Percentiles rank a stretch among this genome's conserved stretches.
Evolutionary conservation across 2,888 invertebrate genomes (phyloP).

Genomic region (Nemurella pictetii): DNA sequence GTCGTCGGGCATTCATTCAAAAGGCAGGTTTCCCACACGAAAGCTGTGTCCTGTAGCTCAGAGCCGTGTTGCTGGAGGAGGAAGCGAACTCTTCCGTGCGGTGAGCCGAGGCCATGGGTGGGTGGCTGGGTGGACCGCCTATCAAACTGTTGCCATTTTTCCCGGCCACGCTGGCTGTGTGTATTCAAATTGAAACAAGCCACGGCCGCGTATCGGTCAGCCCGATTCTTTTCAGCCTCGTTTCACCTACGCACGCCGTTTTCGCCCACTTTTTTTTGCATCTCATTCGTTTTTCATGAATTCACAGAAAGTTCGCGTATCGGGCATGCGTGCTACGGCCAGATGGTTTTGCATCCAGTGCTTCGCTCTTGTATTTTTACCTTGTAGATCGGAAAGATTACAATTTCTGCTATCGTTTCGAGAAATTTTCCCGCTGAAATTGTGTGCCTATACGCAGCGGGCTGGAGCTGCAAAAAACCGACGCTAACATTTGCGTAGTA

Average conservation of each 20-base stretch:
- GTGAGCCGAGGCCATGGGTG: too few relatives aligned
- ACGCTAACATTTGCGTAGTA: too few relatives aligned
- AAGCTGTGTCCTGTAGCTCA: too few relatives aligned
- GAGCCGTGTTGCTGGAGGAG: too few relatives aligned
- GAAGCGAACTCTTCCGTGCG: too few relatives aligned
- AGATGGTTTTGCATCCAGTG: neutral
- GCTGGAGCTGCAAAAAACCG: too few relatives aligned
- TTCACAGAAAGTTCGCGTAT: neutral
- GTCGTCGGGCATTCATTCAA: too few relatives aligned
- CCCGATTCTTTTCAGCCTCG: neutral
- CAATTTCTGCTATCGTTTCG: neutral
- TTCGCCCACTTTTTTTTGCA: neutral
- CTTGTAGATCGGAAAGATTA: neutral
- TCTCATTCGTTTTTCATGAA: neutral
- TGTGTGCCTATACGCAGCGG: too few relatives aligned
- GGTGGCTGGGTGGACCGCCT: too few relatives aligned
- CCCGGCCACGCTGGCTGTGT: neutral
- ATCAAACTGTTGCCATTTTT: neutral
- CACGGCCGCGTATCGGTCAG: neutral
- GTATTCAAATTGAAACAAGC: neutral
- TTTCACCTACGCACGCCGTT: neutral
- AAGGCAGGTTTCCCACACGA: too few relatives aligned
- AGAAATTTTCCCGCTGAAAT: neutral
- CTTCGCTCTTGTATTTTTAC: neutral
- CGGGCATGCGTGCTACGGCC: neutral